A percentile compares a stretch with the other conserved stretches of the same genome.
Evolutionary conservation across 1,140 invertebrate species (phyloP).

Genomic region (Fopius arisanus): DNA sequence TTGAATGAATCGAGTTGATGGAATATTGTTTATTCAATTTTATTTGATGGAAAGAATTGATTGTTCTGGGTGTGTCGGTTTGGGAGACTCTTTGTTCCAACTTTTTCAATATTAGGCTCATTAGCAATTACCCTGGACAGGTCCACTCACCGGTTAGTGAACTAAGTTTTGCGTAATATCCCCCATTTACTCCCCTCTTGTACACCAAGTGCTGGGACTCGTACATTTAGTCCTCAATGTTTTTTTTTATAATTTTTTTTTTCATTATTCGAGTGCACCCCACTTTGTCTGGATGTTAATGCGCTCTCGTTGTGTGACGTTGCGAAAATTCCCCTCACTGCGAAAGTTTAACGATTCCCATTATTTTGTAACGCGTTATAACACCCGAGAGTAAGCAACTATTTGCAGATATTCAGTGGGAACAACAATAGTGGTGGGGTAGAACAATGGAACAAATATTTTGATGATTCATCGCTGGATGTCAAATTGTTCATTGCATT

Average conservation of each 20-base stretch:
- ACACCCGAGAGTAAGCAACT: not conserved
- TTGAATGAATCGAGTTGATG: too few relatives aligned
- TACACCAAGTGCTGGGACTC: not conserved
- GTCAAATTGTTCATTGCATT: not conserved
- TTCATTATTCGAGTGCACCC: not conserved
- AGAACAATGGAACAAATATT: not conserved
- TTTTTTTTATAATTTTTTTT: not conserved
- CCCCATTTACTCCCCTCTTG: not conserved
- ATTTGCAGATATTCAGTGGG: not conserved
- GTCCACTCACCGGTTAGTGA: not conserved
- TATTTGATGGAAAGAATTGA: too few relatives aligned
- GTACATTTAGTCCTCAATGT: not conserved
- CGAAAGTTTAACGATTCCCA: constrained; percentile 55
- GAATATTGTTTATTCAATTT: too few relatives aligned
- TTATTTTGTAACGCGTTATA: constrained; percentile 50
- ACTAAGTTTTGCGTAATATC: not conserved
- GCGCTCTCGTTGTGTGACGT: constrained; percentile 27
- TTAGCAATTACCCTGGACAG: not conserved
- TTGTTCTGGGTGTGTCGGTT: too few relatives aligned
- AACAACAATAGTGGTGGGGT: not conserved
- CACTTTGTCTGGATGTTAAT: not conserved
- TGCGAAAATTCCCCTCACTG: constrained; percentile 43
- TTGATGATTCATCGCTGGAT: not conserved
- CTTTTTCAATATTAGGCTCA: not conserved
- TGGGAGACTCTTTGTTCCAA: not conserved